Percentiles rank a stretch among this genome's conserved stretches.
These are phyloP conservation scores for Nesogale talazaci DNA, from an alignment of 2,113 vertebrate genomes.

Conservation along the genomic window DNA sequence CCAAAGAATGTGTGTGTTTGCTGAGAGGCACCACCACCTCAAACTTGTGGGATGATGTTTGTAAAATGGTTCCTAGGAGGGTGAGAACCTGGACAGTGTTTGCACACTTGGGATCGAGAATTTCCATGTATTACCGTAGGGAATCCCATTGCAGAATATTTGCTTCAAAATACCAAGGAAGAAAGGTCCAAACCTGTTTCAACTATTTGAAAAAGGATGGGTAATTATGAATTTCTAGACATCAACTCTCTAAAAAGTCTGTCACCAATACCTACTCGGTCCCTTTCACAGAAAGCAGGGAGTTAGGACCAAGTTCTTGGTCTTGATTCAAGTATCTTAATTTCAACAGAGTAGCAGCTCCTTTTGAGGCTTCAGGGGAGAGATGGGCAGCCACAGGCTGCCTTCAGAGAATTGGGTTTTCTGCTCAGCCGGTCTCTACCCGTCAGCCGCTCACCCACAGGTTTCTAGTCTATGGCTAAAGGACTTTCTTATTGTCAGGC, in stretches of 20 bases:
- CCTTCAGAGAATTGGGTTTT: background rate
- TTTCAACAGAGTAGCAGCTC: constrained; percentile 7
- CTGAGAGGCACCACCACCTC: constrained; percentile 41
- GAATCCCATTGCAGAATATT: background rate
- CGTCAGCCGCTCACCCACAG: background rate
- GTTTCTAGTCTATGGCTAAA: background rate
- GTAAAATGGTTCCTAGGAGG: background rate
- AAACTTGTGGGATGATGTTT: background rate
- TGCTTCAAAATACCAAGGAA: constrained; percentile 29
- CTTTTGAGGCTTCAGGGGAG: background rate
- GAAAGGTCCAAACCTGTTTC: constrained; percentile 7
- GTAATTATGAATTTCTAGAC: background rate
- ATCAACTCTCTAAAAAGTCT: background rate
- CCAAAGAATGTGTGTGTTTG: background rate
- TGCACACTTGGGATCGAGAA: constrained; percentile 3
- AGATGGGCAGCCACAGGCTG: background rate
- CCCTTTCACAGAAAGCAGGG: constrained; percentile 16
- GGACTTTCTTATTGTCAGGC: background rate
- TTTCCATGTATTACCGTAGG: background rate
- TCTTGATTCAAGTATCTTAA: background rate
- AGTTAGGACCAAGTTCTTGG: constrained; percentile 1
- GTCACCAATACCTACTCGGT: background rate
- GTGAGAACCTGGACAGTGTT: background rate
- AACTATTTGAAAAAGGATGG: constrained; percentile 23
- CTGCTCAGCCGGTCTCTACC: background rate